These are phyloP conservation scores for Drosophila chauvacae DNA, from an alignment of 1,140 invertebrate genomes.

Conservation along the genomic window DNA sequence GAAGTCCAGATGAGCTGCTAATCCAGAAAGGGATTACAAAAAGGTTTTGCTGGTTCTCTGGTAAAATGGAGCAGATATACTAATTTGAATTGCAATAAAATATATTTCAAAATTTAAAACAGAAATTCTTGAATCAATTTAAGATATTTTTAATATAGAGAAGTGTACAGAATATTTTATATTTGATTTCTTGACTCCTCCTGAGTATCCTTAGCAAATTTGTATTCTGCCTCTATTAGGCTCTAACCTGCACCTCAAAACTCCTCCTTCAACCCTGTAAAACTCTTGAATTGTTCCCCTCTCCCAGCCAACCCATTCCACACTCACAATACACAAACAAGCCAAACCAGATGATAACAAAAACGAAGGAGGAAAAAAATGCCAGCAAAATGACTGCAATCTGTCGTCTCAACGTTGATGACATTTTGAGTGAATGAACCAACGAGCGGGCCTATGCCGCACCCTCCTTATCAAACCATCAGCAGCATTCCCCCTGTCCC, in stretches of 20 bases:
- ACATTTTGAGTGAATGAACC: conserved; percentile 82
- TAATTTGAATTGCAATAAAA: not conserved
- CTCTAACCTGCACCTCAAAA: not conserved
- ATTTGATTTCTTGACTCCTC: not conserved
- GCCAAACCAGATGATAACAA: conserved; percentile 63
- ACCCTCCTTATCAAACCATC: conserved; percentile 9
- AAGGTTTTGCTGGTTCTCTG: not conserved
- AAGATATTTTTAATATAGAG: not conserved
- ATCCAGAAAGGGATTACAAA: conserved; percentile 15
- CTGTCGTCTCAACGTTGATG: conserved; percentile 81
- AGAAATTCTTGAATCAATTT: not conserved
- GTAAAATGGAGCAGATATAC: not conserved
- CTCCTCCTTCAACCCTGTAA: not conserved
- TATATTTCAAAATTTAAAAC: not conserved
- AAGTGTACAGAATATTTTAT: not conserved
- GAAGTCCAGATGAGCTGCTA: conserved; percentile 37
- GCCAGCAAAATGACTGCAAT: conserved; percentile 78
- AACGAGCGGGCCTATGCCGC: conserved; percentile 63
- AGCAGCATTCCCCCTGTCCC: conserved; percentile 3
- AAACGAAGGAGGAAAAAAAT: conserved; percentile 57
- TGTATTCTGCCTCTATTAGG: not conserved
- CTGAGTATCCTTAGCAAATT: not conserved
- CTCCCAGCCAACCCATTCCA: conserved; percentile 20
- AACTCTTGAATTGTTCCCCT: conserved; percentile 16
- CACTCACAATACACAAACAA: conserved; percentile 41